Evolutionary conservation across 2,113 vertebrate genomes (phyloP).

Genomic region (Ginglymostoma cirratum): DNA sequence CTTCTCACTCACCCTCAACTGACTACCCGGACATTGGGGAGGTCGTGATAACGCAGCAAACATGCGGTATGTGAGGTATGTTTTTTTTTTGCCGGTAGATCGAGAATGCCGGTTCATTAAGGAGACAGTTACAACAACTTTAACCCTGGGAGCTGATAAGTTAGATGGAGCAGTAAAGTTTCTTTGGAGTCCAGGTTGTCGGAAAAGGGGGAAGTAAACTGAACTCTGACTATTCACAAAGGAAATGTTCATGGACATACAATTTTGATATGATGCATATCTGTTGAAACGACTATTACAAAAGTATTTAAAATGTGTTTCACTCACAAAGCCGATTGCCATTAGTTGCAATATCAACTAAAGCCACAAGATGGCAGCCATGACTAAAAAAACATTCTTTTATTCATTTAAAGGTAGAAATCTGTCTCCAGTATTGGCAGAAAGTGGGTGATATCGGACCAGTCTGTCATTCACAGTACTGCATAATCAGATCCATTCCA

Average conservation of each 20-base stretch:
- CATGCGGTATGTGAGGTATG: too few species aligned
- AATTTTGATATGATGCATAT: not conserved
- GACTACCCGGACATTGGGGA: too few species aligned
- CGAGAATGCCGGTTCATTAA: too few species aligned
- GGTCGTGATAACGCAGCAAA: too few species aligned
- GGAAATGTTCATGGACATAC: not conserved
- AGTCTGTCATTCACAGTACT: too few species aligned
- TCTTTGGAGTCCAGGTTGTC: not conserved
- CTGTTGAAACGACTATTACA: not conserved
- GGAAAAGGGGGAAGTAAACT: not conserved
- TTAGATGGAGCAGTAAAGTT: not conserved
- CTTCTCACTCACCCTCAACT: too few species aligned
- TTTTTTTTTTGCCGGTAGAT: too few species aligned
- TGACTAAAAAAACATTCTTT: not conserved
- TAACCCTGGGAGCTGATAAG: not conserved
- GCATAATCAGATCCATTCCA: too few species aligned
- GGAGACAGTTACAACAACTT: too few species aligned
- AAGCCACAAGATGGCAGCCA: conserved; percentile 12
- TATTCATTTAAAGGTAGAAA: too few species aligned
- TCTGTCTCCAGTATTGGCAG: too few species aligned
- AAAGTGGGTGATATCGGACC: too few species aligned
- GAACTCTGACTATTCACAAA: not conserved
- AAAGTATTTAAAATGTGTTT: not conserved
- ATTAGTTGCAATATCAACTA: conserved; percentile 1
- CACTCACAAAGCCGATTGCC: not conserved